Evolutionary conservation across 2,113 vertebrate species (phyloP).

Genomic region (Coryphaenoides rupestris): DNA sequence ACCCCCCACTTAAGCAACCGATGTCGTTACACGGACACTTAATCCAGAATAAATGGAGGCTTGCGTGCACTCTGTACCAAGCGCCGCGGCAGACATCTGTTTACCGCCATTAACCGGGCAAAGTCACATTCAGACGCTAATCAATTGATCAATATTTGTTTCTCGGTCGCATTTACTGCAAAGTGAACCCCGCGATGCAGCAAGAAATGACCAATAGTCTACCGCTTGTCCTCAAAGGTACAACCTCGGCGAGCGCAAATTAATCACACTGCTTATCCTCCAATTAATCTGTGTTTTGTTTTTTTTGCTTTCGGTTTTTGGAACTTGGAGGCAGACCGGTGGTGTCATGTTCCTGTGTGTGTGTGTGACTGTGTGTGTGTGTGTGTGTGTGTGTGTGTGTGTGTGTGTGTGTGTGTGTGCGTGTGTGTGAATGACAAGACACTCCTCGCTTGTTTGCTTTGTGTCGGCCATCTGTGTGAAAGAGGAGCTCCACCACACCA

Average conservation of each 20-base stretch:
- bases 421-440: not conserved
- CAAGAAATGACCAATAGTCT: constrained; percentile 30
- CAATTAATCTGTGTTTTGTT: not conserved
- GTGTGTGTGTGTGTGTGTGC: too few species aligned
- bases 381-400: too few species aligned
- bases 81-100: constrained; percentile 44
- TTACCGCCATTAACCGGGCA: constrained; percentile 54
- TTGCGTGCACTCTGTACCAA: constrained; percentile 14
- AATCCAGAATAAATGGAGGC: constrained; percentile 42
- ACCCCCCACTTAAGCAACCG: constrained; percentile 45
- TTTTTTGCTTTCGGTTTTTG: constrained; percentile 6
- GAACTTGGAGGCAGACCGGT: constrained; percentile 17
- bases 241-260: not conserved
- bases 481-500: constrained; percentile 13
- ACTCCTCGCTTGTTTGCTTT: constrained; percentile 47
- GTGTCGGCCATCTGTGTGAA: constrained; percentile 40
- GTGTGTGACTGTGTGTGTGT: constrained; percentile 14
- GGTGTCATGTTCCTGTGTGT: constrained; percentile 30
- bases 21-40: constrained; percentile 52
- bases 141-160: constrained; percentile 67
- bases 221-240: constrained; percentile 42
- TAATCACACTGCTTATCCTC: constrained; percentile 10
- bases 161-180: constrained; percentile 52
- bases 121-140: constrained; percentile 66
- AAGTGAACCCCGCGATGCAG: constrained; percentile 44